A percentile compares a stretch with the other conserved stretches of the same genome.
Conservation (phyloP, 2,113 vertebrate genomes). For the Oceanites oceanicus region DNA sequence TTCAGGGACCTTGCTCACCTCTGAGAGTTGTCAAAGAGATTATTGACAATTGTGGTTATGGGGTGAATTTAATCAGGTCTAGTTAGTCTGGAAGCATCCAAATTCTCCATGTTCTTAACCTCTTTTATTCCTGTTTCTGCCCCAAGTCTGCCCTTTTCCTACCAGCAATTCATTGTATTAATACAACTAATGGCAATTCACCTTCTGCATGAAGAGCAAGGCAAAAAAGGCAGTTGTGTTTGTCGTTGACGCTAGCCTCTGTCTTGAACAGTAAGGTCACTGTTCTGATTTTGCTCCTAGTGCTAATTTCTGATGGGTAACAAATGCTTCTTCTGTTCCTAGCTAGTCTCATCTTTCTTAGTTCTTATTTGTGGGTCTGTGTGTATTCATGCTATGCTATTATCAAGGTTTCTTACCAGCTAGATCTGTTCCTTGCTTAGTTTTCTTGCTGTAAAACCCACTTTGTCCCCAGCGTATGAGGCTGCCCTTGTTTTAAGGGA, state of each 20-base stretch:
- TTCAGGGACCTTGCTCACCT: background rate
- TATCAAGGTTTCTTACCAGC: background rate
- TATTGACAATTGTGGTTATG: background rate
- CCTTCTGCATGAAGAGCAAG: background rate
- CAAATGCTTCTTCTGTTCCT: slow-evolving; percentile 31
- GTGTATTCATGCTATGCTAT: background rate
- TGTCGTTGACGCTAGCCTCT: slow-evolving; percentile 13
- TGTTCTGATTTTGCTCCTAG: slow-evolving; percentile 29
- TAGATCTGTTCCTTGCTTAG: background rate
- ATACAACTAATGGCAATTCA: background rate
- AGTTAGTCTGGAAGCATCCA: background rate
- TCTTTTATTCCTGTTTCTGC: slow-evolving; percentile 5
- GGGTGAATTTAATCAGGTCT: background rate
- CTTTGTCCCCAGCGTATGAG: background rate
- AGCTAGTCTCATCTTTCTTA: background rate
- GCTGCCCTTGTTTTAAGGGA: background rate
- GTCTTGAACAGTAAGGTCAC: slow-evolving; percentile 21
- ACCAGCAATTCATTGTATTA: background rate
- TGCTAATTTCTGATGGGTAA: slow-evolving; percentile 18
- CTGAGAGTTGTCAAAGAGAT: background rate
- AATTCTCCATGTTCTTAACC: background rate
- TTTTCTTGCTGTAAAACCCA: background rate
- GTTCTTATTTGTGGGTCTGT: background rate
- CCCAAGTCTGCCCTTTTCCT: slow-evolving; percentile 2
- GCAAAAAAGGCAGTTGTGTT: background rate